Evolutionary conservation across 2,888 invertebrate genomes (phyloP).

Genomic region (Scaptomyza tumidula): DNA sequence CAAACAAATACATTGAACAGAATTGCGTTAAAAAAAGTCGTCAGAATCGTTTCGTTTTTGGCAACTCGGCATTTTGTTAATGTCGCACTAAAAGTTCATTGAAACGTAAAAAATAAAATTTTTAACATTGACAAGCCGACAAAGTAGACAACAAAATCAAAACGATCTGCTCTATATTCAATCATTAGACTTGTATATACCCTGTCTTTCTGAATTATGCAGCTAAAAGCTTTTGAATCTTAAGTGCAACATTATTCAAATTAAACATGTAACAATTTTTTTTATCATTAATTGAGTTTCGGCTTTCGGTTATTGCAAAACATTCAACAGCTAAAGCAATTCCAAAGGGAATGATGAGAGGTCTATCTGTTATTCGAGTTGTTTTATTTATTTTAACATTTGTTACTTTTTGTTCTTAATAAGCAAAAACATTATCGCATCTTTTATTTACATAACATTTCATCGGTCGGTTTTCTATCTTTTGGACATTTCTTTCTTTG

Average conservation of each 20-base stretch:
- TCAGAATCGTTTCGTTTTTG: constrained; percentile 22
- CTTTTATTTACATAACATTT: constrained; percentile 49
- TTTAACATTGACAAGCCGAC: constrained; percentile 51
- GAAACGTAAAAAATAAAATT: constrained; percentile 65
- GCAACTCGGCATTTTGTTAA: constrained; percentile 54
- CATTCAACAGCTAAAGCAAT: neutral
- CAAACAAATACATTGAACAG: constrained; percentile 22
- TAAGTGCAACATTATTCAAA: no score
- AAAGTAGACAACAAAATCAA: constrained; percentile 16
- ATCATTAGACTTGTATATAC: neutral
- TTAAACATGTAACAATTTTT: no score
- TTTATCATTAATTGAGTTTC: neutral
- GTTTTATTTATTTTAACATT: neutral
- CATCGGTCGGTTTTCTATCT: constrained; percentile 27
- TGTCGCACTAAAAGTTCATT: constrained; percentile 71
- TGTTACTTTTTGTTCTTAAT: constrained; percentile 4
- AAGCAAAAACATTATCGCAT: constrained; percentile 36
- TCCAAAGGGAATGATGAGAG: neutral
- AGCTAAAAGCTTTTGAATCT: neutral
- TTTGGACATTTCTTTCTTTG: constrained; percentile 4
- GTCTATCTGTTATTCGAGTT: neutral
- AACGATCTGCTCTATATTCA: neutral
- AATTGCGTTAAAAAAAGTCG: constrained; percentile 18
- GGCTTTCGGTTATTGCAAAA: neutral
- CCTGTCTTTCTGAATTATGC: neutral